Conservation (phyloP, 1,140 invertebrate species). For the Sesamia nonagrioides region DNA sequence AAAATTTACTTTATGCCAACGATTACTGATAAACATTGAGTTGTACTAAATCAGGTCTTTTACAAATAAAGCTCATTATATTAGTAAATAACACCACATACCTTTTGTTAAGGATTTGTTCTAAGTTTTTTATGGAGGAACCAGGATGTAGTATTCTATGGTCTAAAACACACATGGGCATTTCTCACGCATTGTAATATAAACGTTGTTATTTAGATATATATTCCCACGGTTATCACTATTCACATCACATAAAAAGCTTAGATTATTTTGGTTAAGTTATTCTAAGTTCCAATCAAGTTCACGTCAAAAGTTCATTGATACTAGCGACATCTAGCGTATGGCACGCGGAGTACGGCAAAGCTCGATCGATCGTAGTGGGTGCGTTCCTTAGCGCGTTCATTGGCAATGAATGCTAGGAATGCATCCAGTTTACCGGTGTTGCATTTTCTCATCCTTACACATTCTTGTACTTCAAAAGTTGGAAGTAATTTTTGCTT, state of each 20-base stretch:
- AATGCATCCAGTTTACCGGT: constrained; percentile 69
- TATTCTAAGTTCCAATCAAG: constrained; percentile 82
- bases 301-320: constrained; percentile 86
- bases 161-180: constrained; percentile 58
- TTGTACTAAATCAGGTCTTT: background rate
- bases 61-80: constrained; percentile 23
- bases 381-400: constrained; percentile 68
- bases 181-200: constrained; percentile 65
- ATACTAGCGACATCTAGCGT: constrained; percentile 75
- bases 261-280: constrained; percentile 84
- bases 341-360: constrained; percentile 68
- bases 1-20: background rate
- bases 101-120: constrained; percentile 28
- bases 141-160: constrained; percentile 49
- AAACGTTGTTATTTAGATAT: constrained; percentile 57
- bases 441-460: constrained; percentile 62
- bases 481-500: constrained; percentile 66
- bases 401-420: constrained; percentile 60
- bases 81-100: constrained; percentile 50
- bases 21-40: background rate
- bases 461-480: constrained; percentile 67
- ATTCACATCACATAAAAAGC: constrained; percentile 76
- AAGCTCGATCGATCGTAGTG: constrained; percentile 78
- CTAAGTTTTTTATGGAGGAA: constrained; percentile 39
- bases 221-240: constrained; percentile 66